These are phyloP conservation scores for Trichopria drosophilae DNA, from an alignment of 2,888 invertebrate genomes.

Conservation along the genomic window DNA sequence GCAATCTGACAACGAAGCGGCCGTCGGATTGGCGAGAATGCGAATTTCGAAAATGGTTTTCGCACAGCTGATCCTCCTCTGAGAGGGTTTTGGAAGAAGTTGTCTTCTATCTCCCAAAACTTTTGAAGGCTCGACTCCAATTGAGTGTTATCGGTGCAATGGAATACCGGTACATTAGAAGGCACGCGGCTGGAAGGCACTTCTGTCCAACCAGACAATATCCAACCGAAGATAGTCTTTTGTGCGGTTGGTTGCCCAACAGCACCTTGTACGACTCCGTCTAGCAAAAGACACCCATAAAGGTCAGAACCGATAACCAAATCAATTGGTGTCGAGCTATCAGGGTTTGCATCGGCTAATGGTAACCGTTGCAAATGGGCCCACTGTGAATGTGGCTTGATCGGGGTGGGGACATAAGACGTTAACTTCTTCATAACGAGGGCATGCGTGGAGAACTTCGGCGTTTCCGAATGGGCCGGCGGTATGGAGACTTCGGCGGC, in stretches of 20 bases:
- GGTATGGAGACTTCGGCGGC: not conserved
- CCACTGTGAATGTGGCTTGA: not conserved
- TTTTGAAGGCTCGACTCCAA: not conserved
- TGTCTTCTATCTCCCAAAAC: slow-evolving; percentile 6
- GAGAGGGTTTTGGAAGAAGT: too few species aligned
- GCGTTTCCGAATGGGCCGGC: not conserved
- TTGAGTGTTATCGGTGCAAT: too few species aligned
- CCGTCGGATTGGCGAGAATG: too few species aligned
- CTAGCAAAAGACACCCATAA: not conserved
- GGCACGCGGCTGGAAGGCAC: not conserved
- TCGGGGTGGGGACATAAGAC: not conserved
- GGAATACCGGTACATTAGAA: not conserved
- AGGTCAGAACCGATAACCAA: slow-evolving; percentile 4
- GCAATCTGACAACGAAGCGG: too few species aligned
- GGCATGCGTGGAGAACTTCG: not conserved
- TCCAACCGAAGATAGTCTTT: slow-evolving; percentile 5
- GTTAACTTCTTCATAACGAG: not conserved
- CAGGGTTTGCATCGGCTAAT: slow-evolving; percentile 3
- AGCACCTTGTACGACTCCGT: not conserved
- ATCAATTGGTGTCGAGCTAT: not conserved
- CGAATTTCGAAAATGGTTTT: not conserved
- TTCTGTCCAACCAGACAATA: not conserved
- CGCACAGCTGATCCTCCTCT: not conserved
- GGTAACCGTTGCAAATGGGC: not conserved
- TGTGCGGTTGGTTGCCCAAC: slow-evolving; percentile 1